These are phyloP conservation scores for Gorsachius magnificus DNA, from an alignment of 2,797 vertebrate species.

Conservation along the genomic window DNA sequence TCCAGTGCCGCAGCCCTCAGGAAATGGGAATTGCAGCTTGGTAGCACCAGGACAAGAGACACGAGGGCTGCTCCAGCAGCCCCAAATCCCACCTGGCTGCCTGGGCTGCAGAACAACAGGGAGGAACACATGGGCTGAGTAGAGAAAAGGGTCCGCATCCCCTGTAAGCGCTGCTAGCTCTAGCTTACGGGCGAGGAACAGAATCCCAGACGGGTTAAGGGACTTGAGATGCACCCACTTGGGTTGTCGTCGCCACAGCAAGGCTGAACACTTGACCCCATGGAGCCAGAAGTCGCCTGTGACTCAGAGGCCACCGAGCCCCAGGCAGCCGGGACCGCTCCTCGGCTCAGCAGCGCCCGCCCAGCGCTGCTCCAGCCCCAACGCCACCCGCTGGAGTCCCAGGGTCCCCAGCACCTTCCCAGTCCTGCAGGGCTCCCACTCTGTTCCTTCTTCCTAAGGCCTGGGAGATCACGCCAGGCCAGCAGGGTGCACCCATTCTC, in stretches of 20 bases:
- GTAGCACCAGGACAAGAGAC: neutral
- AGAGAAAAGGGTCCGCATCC: neutral
- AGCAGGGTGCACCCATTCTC: neutral
- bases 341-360: neutral
- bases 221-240: neutral
- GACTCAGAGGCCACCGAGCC: neutral
- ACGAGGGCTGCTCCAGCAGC: neutral
- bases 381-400: neutral
- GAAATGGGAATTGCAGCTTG: neutral
- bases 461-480: fast-evolving
- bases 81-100: neutral
- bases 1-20: neutral
- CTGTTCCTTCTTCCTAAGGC: neutral
- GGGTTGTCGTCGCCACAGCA: neutral
- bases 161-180: neutral
- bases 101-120: neutral
- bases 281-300: neutral
- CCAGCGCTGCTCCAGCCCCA: neutral
- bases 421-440: neutral
- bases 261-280: neutral
- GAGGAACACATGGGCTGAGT: neutral
- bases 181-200: neutral
- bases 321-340: fast-evolving
- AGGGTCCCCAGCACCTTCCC: neutral
- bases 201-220: neutral